Percentiles rank a stretch among this genome's conserved stretches.
phyloP scores from a whole-genome alignment of 2,888 invertebrate genomes.

The Gerris lacustris region DNA sequence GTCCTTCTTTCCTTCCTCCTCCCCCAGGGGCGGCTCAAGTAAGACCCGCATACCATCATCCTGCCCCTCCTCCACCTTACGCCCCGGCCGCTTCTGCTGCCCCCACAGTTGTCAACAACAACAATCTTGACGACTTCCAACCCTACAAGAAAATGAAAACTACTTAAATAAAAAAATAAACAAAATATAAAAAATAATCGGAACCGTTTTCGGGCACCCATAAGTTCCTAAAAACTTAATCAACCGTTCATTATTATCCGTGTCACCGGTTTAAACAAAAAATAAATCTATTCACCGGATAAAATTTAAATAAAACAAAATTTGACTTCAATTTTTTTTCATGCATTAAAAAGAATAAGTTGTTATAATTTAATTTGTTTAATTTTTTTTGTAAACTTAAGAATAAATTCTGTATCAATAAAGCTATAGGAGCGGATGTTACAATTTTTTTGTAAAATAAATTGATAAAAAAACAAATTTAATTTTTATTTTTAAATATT shows the following conservation, averaged over 20 bases:
- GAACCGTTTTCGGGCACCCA: background rate
- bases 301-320: no score
- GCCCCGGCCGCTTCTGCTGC: constrained; percentile 34
- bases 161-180: constrained; percentile 43
- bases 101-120: constrained; percentile 37
- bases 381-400: no score
- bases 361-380: no score
- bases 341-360: background rate
- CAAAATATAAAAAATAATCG: background rate
- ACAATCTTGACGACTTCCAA: constrained; percentile 51
- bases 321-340: background rate
- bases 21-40: constrained; percentile 57
- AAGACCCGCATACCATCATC: constrained; percentile 42
- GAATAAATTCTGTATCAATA: no score
- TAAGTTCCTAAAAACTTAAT: no score
- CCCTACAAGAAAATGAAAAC: constrained; percentile 88
- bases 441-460: no score
- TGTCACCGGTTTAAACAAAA: no score
- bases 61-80: constrained; percentile 18
- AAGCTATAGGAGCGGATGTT: no score
- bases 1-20: constrained; percentile 34
- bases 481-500: no score
- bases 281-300: no score
- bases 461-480: no score
- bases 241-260: no score